Evolutionary conservation across 2,113 vertebrate genomes (phyloP).

Genomic region (Megatriorchis doriae): DNA sequence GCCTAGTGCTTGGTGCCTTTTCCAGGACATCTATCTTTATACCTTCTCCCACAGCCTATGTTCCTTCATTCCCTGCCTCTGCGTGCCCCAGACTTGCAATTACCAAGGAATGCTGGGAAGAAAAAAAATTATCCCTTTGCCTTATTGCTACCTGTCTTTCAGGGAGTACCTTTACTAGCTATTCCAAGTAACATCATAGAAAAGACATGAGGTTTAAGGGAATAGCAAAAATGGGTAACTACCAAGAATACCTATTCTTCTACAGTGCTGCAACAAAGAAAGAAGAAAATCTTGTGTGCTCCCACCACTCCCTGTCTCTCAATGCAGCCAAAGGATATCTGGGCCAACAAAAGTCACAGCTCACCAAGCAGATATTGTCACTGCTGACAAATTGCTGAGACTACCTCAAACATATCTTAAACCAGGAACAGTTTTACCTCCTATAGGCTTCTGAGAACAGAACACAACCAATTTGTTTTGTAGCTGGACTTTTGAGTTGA

Average conservation of each 20-base stretch:
- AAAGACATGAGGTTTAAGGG: not conserved
- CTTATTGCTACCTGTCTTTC: not conserved
- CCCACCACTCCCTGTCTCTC: accelerated
- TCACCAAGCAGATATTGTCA: not conserved
- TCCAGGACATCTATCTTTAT: not conserved
- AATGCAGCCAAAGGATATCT: not conserved
- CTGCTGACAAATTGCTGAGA: not conserved
- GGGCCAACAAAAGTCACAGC: not conserved
- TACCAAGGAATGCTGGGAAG: not conserved
- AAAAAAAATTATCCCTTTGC: not conserved
- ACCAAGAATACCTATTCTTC: not conserved
- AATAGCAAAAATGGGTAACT: not conserved
- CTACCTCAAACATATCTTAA: not conserved
- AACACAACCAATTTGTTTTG: not conserved
- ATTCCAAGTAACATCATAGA: not conserved
- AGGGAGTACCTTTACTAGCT: not conserved
- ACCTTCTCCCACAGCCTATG: not conserved
- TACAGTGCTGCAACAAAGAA: not conserved
- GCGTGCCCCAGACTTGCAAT: not conserved
- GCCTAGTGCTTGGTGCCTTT: not conserved
- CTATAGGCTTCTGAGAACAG: not conserved
- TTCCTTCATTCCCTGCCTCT: not conserved
- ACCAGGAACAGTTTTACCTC: not conserved
- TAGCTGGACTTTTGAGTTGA: not conserved
- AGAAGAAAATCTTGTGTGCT: not conserved